Evolutionary conservation across 2,113 vertebrate species (phyloP).

Genomic region (Hyaena hyaena): DNA sequence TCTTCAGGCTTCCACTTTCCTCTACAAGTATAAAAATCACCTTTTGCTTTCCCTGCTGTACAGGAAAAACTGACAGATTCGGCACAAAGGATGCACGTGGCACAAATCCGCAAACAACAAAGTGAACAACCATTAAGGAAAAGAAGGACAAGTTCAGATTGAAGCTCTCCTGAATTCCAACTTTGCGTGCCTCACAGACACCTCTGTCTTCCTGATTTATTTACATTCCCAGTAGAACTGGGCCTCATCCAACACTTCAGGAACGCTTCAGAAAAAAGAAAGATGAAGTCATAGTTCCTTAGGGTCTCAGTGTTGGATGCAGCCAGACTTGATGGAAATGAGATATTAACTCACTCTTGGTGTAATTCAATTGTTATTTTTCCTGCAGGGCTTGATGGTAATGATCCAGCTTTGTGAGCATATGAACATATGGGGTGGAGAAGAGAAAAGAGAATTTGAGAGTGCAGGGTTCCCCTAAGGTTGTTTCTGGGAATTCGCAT

Average conservation of each 20-base stretch:
- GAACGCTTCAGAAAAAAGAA: neutral
- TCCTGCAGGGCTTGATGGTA: neutral
- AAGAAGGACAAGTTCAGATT: neutral
- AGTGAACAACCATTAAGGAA: neutral
- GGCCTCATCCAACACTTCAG: neutral
- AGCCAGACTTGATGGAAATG: conserved; percentile 17
- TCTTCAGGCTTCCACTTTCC: neutral
- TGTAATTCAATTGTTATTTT: neutral
- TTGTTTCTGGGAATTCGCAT: neutral
- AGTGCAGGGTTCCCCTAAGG: neutral
- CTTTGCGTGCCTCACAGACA: neutral
- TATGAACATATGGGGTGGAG: neutral
- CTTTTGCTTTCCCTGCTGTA: neutral
- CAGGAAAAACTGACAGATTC: neutral
- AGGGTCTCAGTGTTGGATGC: neutral
- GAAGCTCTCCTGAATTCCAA: conserved; percentile 25
- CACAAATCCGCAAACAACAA: neutral
- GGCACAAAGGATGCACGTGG: neutral
- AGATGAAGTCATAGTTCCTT: conserved; percentile 42
- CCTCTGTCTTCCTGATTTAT: neutral
- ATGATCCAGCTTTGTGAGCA: neutral
- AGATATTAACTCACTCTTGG: conserved; percentile 30
- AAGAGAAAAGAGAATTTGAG: neutral
- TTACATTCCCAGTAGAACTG: neutral
- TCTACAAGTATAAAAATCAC: neutral